Base-by-base conservation (phyloP, 2,113 vertebrate species). In the Ciconia boyciana region DNA sequence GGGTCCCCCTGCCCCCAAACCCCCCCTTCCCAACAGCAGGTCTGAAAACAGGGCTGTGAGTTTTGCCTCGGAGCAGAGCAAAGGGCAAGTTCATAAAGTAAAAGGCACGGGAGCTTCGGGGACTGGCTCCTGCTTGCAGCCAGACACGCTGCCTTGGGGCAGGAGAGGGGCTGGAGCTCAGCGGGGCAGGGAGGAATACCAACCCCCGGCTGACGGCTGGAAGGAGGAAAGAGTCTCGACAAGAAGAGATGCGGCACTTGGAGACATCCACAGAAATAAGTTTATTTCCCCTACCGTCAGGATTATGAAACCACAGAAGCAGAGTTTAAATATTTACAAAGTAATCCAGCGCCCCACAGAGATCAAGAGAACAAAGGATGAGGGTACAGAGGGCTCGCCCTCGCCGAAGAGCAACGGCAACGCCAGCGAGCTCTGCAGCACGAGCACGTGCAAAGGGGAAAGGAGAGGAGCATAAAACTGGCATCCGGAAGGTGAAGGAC, bases 231-330 rank as follows among this genome's bases (percentile, higher is more conserved):
- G 48, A 85, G 24, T 16, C 77, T 24, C 5, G 8, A 16, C 51
- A 29, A 16, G 8, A 22, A 49, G 54, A 85, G 77, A 85, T 13
- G 25, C 9, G 10, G 79, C 62, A 25, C 80, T 64, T 14, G 71
- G 68, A 87, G 57, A 92, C 79, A 52, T 60, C 93, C 91, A 95
- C 87, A 95, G 96, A 94, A 96, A 93, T 41, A 61, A 88, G 90
- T 97, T 97, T 97, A 97, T 97, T 97, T 94, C 90, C 93, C 92
- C 91, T 81, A 87, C 93, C n/a, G 18, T 91, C 64, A 46, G 96
- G 92, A 94, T 95, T 89, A 87, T 62, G 95, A 97, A 97, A 97
- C 84, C 94, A 96, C 91, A 97, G 96, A 95, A 94, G 94, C 96
- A 83, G 84, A 94, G 87, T 93, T 96, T 72, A 82, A 89, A 89